phyloP scores from a whole-genome alignment of 2,797 vertebrate species.

The Hemibagrus guttatus region DNA sequence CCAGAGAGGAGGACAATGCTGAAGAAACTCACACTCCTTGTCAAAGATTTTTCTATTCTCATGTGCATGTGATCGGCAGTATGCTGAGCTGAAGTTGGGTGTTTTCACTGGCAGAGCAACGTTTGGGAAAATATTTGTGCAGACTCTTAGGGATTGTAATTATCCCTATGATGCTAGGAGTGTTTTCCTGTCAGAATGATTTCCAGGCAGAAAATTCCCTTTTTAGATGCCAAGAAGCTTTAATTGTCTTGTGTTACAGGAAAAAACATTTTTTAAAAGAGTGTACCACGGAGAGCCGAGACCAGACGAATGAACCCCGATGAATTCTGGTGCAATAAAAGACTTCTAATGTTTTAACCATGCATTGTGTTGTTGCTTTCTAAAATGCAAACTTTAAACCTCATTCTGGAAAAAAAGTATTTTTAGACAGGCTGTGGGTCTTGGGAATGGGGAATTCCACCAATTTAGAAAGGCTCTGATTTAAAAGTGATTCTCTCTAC shows the following conservation, averaged over 20 bases:
- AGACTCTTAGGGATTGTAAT: neutral
- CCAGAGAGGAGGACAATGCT: constrained; percentile 43
- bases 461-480: constrained; percentile 64
- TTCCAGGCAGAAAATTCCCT: neutral
- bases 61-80: neutral
- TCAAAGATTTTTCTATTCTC: neutral
- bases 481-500: constrained; percentile 57
- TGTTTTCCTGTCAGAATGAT: neutral
- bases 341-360: neutral
- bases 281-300: neutral
- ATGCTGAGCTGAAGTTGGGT: neutral
- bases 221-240: neutral
- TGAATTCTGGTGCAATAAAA: neutral
- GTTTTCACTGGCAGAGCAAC: neutral
- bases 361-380: constrained; percentile 28
- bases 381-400: constrained; percentile 32
- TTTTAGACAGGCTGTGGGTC: constrained; percentile 48
- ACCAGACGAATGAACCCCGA: neutral
- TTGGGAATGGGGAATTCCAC: constrained; percentile 54
- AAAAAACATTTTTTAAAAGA: neutral
- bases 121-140: neutral
- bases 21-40: neutral
- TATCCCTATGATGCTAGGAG: neutral
- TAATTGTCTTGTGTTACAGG: neutral
- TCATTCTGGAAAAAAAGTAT: constrained; percentile 47